Percentiles rank a stretch among this genome's conserved stretches.
Conservation (phyloP, 2,113 vertebrate species). For the Plectropomus leopardus region DNA sequence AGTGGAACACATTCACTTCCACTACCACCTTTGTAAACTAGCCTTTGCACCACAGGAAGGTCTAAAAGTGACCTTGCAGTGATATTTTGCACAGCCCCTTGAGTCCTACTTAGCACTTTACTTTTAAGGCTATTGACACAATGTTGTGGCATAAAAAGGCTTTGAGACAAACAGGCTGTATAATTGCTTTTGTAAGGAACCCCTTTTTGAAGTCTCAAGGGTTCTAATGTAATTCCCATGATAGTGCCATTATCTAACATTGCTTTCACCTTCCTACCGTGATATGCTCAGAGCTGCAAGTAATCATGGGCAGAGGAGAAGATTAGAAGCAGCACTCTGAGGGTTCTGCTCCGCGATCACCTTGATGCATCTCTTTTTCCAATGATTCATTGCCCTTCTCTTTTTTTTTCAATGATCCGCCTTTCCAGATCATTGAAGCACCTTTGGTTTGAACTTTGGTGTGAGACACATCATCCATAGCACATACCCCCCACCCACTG, state of each 20-base stretch:
- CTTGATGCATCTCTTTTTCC: slow-evolving; percentile 57
- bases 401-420: slow-evolving; percentile 44
- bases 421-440: slow-evolving; percentile 64
- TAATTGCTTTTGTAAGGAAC: slow-evolving; percentile 60
- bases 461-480: slow-evolving; percentile 41
- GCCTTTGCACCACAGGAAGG: slow-evolving; percentile 15
- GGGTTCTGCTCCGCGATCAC: slow-evolving; percentile 23
- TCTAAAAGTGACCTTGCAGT: slow-evolving; percentile 47
- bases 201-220: slow-evolving; percentile 53
- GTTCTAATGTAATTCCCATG: slow-evolving; percentile 62
- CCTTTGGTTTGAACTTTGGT: slow-evolving; percentile 47
- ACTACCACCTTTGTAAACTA: slow-evolving; percentile 28
- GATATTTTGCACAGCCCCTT: slow-evolving; percentile 33
- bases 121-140: slow-evolving; percentile 57
- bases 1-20: slow-evolving; percentile 16
- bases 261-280: slow-evolving; percentile 58
- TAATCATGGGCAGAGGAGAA: slow-evolving; percentile 45
- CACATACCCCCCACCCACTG: slow-evolving; percentile 33
- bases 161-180: slow-evolving; percentile 38
- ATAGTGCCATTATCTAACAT: slow-evolving; percentile 66
- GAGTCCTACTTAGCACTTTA: slow-evolving; percentile 50
- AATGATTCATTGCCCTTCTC: slow-evolving; percentile 56
- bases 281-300: slow-evolving; percentile 38
- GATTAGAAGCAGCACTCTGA: slow-evolving; percentile 42
- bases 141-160: slow-evolving; percentile 50